These are phyloP conservation scores for Polylopha cassiicola DNA, from an alignment of 2,888 invertebrate species.

Conservation along the genomic window DNA sequence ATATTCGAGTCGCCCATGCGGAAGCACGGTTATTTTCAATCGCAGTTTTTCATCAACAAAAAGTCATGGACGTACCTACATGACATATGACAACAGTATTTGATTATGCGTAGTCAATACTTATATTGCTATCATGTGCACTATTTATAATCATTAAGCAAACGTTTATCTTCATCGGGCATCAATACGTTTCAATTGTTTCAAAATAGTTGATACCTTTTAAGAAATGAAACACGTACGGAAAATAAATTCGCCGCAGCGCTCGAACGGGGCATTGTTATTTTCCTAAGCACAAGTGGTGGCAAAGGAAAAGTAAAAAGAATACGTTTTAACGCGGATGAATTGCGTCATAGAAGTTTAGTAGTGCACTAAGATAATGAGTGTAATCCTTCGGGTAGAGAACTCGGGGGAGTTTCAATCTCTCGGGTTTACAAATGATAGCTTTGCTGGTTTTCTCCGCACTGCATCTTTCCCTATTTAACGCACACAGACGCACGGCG, in stretches of 20 bases:
- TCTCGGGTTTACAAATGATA: conserved; percentile 42
- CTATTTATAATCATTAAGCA: no score
- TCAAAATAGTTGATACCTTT: conserved; percentile 16
- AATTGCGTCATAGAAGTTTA: conserved; percentile 12
- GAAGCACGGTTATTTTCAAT: conserved; percentile 64
- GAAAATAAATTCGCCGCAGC: conserved; percentile 19
- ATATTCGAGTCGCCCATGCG: conserved; percentile 62
- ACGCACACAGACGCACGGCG: no score
- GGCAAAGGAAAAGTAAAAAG: conserved; percentile 15
- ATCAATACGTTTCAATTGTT: conserved; percentile 1
- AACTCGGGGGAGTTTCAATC: conserved; percentile 29
- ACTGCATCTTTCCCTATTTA: conserved; percentile 1
- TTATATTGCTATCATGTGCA: conserved; percentile 5
- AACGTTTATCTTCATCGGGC: no score
- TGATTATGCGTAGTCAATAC: conserved; percentile 1
- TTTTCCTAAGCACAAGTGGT: conserved; percentile 15
- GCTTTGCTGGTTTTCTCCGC: conserved; percentile 27
- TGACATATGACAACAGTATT: conserved; percentile 1
- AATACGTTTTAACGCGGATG: conserved; percentile 16
- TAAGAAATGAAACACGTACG: conserved; percentile 20
- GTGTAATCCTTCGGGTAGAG: conserved; percentile 13
- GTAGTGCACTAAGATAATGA: conserved; percentile 17
- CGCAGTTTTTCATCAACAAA: conserved; percentile 33
- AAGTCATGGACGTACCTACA: conserved; percentile 12
- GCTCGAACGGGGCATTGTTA: conserved; percentile 16